Conservation (phyloP, 2,113 vertebrate genomes). For the Patagioenas fasciata region DNA sequence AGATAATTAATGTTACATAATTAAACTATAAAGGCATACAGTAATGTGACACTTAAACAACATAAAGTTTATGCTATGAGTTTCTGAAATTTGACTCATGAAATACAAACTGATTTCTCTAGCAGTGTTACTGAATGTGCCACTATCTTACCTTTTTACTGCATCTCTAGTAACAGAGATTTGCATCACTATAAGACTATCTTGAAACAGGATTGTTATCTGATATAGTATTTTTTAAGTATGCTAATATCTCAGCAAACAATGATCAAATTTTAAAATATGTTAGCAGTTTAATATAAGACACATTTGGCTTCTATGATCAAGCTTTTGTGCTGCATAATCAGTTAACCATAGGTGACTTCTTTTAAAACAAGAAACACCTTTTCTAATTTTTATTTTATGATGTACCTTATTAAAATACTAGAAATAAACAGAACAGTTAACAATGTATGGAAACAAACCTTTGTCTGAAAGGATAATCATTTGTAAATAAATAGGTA, state of each 20-base stretch:
- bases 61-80: background rate
- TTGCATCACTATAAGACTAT: background rate
- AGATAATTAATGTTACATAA: background rate
- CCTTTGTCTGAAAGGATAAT: background rate
- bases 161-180: background rate
- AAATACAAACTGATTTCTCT: background rate
- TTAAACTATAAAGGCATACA: background rate
- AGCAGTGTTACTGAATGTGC: background rate
- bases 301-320: background rate
- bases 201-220: background rate
- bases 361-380: background rate
- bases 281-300: background rate
- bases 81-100: background rate
- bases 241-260: background rate
- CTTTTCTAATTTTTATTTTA: background rate
- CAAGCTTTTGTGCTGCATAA: background rate
- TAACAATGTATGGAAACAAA: background rate
- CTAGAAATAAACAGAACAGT: background rate
- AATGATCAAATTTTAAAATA: background rate
- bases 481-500: background rate
- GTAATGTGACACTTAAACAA: background rate
- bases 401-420: background rate
- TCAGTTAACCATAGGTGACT: background rate
- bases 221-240: background rate
- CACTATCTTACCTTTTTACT: background rate